A percentile compares a stretch with the other conserved stretches of the same genome.
These are phyloP conservation scores for Neopipo cinnamomea DNA, from an alignment of 2,113 vertebrate species.

Conservation along the genomic window DNA sequence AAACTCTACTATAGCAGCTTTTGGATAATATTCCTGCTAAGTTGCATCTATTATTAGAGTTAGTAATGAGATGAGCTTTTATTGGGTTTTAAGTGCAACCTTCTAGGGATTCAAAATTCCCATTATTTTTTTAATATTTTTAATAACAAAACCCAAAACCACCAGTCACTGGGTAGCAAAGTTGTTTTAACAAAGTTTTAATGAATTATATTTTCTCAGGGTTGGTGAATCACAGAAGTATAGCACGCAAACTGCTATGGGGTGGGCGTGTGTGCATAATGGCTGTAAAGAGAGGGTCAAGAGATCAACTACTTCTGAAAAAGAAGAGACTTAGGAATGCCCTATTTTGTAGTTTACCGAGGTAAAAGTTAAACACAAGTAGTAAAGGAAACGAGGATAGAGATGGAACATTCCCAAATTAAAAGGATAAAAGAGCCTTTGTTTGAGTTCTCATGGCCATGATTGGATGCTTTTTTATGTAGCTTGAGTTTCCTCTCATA, in stretches of 20 bases:
- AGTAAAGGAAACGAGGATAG: background rate
- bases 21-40: constrained; percentile 11
- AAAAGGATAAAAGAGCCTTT: background rate
- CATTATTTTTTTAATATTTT: constrained; percentile 52
- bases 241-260: background rate
- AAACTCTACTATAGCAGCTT: background rate
- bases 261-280: background rate
- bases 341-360: background rate
- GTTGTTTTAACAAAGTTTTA: constrained; percentile 12
- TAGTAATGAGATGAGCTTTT: background rate
- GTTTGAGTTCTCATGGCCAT: background rate
- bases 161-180: background rate
- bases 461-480: background rate
- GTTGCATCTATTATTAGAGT: background rate
- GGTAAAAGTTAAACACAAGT: background rate
- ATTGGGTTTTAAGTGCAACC: background rate
- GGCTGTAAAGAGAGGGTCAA: background rate
- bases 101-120: constrained; percentile 8
- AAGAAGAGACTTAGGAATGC: background rate
- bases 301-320: background rate
- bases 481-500: background rate
- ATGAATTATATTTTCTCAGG: background rate
- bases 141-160: constrained; percentile 13
- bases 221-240: background rate
- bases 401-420: background rate